phyloP scores from a whole-genome alignment of 2,888 invertebrate species.

The Empis stercorea region DNA sequence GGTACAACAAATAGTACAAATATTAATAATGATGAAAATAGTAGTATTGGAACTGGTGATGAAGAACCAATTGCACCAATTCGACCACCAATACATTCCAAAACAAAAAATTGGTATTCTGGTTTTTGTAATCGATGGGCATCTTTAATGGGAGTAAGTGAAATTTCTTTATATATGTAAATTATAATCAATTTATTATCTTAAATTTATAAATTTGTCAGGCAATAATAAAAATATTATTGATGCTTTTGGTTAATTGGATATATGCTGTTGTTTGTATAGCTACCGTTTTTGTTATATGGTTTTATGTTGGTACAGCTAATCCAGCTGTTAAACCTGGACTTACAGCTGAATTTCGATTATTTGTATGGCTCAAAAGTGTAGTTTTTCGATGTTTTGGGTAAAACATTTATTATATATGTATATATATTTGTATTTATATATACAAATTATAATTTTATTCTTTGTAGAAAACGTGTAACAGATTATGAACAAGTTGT shows the following conservation, averaged over 20 bases:
- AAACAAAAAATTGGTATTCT: slow-evolving; percentile 92
- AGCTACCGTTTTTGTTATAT: slow-evolving; percentile 66
- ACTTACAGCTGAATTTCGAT: slow-evolving; percentile 66
- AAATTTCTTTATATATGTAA: no score
- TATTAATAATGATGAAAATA: slow-evolving; percentile 24
- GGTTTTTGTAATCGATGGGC: slow-evolving; percentile 90
- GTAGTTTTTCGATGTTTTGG: slow-evolving; percentile 61
- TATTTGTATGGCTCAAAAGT: slow-evolving; percentile 65
- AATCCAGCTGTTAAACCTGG: slow-evolving; percentile 94
- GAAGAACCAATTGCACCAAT: slow-evolving; percentile 41
- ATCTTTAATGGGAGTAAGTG: slow-evolving; percentile 74
- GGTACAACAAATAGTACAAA: slow-evolving; percentile 22
- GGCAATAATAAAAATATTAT: slow-evolving; percentile 74
- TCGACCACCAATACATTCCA: slow-evolving; percentile 64
- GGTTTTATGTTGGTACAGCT: slow-evolving; percentile 89
- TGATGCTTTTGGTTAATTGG: slow-evolving; percentile 93
- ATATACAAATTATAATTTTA: no score
- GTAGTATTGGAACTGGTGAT: slow-evolving; percentile 25
- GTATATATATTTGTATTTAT: no score
- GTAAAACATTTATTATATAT: slow-evolving; percentile 35
- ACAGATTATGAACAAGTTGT: slow-evolving; percentile 77
- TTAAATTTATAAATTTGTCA: slow-evolving; percentile 34
- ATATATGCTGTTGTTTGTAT: slow-evolving; percentile 78
- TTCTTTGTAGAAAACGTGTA: slow-evolving; percentile 49
- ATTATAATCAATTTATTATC: not conserved